Conservation (phyloP, 2,113 vertebrate species). For the Epinephelus fuscoguttatus region DNA sequence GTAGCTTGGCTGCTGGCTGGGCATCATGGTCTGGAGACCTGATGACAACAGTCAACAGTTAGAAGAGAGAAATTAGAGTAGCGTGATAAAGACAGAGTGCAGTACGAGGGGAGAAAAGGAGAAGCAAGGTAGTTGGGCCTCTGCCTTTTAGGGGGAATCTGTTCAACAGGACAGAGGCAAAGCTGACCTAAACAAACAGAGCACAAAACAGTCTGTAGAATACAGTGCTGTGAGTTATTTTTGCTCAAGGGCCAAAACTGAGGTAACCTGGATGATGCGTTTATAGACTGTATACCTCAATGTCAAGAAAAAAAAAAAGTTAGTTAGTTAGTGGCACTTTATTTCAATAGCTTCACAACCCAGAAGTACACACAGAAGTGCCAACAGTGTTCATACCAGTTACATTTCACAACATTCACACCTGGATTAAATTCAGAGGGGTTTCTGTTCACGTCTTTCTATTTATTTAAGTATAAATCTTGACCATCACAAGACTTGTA, state of each 20-base stretch:
- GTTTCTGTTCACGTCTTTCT: too few species aligned
- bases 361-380: not conserved
- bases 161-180: not conserved
- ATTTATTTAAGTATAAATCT: not conserved
- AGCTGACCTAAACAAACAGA: not conserved
- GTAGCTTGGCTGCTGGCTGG: slow-evolving; percentile 95
- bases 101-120: not conserved
- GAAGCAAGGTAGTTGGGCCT: not conserved
- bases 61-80: not conserved
- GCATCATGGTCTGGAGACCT: slow-evolving; percentile 96
- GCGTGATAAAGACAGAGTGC: not conserved
- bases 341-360: not conserved
- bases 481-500: not conserved
- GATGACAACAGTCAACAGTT: slow-evolving; percentile 37
- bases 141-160: not conserved
- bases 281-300: too few species aligned
- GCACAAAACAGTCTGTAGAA: not conserved
- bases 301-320: too few species aligned
- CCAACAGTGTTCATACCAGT: not conserved
- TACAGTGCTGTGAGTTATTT: not conserved
- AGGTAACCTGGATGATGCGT: not conserved
- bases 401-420: not conserved
- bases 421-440: not conserved
- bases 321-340: not conserved
- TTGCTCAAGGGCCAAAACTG: not conserved